phyloP scores from a whole-genome alignment of 2,113 vertebrate genomes.

The Alectura lathami region DNA sequence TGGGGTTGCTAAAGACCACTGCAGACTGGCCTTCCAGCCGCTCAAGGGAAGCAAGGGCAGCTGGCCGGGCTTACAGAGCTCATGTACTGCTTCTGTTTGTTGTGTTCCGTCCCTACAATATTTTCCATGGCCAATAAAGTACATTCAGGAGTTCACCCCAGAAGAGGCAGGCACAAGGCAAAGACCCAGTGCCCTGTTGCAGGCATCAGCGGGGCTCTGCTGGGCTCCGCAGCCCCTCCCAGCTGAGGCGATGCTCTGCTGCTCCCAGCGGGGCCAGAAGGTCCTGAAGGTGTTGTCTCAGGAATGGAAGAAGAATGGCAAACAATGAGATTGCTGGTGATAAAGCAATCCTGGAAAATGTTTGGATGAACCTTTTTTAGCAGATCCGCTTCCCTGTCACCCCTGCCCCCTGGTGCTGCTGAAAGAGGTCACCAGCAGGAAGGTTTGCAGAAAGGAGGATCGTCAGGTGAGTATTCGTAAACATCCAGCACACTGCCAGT shows the following conservation, averaged over 20 bases:
- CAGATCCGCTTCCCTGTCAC: neutral
- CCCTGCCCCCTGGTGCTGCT: neutral
- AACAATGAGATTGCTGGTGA: neutral
- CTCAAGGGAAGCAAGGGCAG: neutral
- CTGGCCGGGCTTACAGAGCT: rapidly evolving
- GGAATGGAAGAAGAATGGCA: neutral
- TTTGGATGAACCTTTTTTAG: neutral
- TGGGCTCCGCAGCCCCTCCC: neutral
- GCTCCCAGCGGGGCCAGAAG: neutral
- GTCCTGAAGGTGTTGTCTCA: neutral
- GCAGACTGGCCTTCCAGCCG: neutral
- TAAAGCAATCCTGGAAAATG: neutral
- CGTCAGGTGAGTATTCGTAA: neutral
- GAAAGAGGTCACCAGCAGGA: neutral
- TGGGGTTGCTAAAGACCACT: neutral
- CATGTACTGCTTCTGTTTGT: neutral
- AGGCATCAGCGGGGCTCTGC: neutral
- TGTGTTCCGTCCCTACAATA: rapidly evolving
- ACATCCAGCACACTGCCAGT: neutral
- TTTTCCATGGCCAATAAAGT: neutral
- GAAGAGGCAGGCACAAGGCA: neutral
- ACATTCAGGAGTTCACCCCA: neutral
- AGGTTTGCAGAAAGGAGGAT: neutral
- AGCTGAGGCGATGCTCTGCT: neutral
- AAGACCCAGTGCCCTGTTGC: neutral